Base-by-base conservation (phyloP, 2,888 invertebrate genomes). In the Pristionchus fissidentatus region DNA sequence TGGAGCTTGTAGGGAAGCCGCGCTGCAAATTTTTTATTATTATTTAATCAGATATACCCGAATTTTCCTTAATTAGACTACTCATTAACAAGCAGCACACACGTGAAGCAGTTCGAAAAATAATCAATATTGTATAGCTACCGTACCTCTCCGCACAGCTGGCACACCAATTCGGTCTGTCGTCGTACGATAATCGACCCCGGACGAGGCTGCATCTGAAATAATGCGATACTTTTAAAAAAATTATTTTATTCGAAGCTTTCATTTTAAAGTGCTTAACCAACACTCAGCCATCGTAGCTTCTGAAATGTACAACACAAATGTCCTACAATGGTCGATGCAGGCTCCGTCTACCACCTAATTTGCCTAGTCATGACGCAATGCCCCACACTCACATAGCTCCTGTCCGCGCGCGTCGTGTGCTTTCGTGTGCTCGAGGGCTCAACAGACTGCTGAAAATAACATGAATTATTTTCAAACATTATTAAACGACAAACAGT, bases 361-460 rank as follows among this genome's bases (percentile, higher is more conserved):
- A n/a, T n/a, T n/a, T n/a, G n/a, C n/a, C n/a, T n/a, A n/a, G n/a
- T n/a, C n/a, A n/a, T n/a, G n/a, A n/a, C n/a, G n/a, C n/a, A n/a
- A n/a, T n/a, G n/a, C n/a, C n/a, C n/a, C n/a, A n/a, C n/a, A 19
- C 70, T 70, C 70, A 70, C 70, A 70, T 70, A 70, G 38, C 70
- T 70, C 41, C 43, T 70, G 70, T 70, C 70, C 41, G 26, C 70
- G 8, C 70, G n/a, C 41, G 38, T 38, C 29, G 38, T 35, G 38
- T 41, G 70, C 70, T 70, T 70, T 38, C 41, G 70, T n/a, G n/a
- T 70, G 3, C 19, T 70, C 41, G 70, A 41, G 13, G 60, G 3
- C 0, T n/a, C n/a, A n/a, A n/a, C n/a, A n/a, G n/a, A n/a, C n/a
- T n/a, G n/a, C n/a, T n/a, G n/a, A n/a, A n/a, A n/a, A n/a, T n/a